Conservation (phyloP, 2,113 vertebrate species). For the Solenodon paradoxus region DNA sequence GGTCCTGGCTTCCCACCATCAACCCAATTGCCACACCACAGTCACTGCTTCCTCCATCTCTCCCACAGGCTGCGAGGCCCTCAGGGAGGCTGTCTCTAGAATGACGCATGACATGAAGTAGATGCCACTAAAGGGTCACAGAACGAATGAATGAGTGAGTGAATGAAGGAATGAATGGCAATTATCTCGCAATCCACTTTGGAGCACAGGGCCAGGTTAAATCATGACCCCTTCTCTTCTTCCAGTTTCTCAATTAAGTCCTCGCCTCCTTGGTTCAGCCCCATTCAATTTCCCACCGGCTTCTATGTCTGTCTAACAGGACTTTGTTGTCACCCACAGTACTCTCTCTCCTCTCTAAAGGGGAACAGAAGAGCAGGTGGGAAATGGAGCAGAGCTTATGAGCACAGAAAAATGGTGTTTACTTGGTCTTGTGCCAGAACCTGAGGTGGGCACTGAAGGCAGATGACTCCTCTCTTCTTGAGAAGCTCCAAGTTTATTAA, state of each 20-base stretch:
- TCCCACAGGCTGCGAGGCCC: neutral
- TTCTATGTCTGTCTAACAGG: neutral
- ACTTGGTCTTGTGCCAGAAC: neutral
- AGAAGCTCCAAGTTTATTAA: neutral
- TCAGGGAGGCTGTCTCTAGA: neutral
- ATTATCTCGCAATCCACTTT: neutral
- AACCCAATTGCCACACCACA: neutral
- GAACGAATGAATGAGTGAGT: too few species aligned
- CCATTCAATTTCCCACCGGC: neutral
- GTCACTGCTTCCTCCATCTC: neutral
- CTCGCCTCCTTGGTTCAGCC: neutral
- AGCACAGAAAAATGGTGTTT: neutral
- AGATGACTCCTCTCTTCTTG: neutral
- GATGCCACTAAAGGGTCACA: neutral
- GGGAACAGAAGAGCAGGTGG: neutral
- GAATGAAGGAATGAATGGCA: too few species aligned
- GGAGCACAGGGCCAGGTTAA: neutral
- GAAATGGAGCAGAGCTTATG: neutral
- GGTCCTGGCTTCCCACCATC: neutral
- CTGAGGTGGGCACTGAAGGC: neutral
- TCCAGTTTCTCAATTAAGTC: neutral
- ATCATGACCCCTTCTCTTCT: neutral
- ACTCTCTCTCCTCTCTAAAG: neutral
- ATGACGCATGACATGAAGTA: too few species aligned
- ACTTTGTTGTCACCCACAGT: neutral